These are phyloP conservation scores for Lepidocolaptes lacrymiger DNA, from an alignment of 2,797 vertebrate species.

Conservation along the genomic window DNA sequence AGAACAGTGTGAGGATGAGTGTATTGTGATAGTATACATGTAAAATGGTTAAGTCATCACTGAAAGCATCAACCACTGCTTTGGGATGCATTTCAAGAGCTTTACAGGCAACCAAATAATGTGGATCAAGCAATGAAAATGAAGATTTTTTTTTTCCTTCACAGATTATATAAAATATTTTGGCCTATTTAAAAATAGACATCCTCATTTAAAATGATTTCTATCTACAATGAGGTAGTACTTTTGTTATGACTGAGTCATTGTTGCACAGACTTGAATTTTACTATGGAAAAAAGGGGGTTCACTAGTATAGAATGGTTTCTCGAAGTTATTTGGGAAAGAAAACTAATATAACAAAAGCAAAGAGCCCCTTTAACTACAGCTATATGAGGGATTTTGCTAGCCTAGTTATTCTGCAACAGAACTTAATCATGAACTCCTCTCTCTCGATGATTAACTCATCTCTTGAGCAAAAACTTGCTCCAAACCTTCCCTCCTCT, in stretches of 20 bases:
- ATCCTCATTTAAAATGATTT: neutral
- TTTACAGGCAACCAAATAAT: neutral
- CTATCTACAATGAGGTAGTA: neutral
- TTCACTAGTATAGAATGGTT: neutral
- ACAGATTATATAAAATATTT: neutral
- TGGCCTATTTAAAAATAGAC: neutral
- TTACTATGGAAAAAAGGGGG: neutral
- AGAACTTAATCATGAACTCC: neutral
- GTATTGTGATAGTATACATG: neutral
- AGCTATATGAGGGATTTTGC: neutral
- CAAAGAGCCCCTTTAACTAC: neutral
- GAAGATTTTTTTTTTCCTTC: accelerated
- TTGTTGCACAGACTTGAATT: neutral
- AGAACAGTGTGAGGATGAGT: neutral
- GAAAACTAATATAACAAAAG: neutral
- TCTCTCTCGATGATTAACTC: neutral
- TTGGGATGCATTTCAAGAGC: neutral
- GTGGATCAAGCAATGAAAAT: neutral
- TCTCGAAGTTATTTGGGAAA: neutral
- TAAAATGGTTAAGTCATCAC: neutral
- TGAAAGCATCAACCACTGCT: neutral
- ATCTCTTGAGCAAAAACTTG: neutral
- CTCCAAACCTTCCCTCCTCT: neutral
- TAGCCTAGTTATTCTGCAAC: neutral
- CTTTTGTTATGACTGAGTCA: neutral